These are phyloP conservation scores for Magallana gigas DNA, from an alignment of 1,140 invertebrate genomes.

Conservation along the genomic window DNA sequence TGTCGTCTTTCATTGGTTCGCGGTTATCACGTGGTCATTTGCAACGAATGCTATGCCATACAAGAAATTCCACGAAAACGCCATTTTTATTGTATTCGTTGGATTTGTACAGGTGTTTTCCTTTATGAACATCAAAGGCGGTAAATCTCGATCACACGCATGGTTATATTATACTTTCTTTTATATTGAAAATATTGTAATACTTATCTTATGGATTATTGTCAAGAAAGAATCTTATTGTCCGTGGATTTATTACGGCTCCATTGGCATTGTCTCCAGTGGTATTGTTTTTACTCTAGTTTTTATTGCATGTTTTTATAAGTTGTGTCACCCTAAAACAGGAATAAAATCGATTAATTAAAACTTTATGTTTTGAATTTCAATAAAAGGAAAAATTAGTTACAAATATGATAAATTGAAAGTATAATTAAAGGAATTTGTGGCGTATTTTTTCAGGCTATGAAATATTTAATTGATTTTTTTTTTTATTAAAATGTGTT, in stretches of 20 bases:
- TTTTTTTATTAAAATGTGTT: too few relatives aligned
- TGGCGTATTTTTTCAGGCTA: too few relatives aligned
- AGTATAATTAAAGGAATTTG: too few relatives aligned
- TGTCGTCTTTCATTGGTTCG: constrained; percentile 19
- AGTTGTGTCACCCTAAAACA: constrained; percentile 32
- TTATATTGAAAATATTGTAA: constrained; percentile 20
- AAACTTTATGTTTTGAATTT: background rate
- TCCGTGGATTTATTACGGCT: constrained; percentile 16
- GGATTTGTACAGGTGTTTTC: constrained; percentile 40
- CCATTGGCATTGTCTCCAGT: background rate
- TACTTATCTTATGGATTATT: constrained; percentile 15
- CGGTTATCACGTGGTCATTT: constrained; percentile 25
- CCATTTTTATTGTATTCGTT: constrained; percentile 1
- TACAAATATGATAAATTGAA: too few relatives aligned
- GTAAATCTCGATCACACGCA: constrained; percentile 30
- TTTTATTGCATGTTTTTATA: constrained; percentile 35
- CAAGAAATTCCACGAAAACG: constrained; percentile 4
- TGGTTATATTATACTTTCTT: constrained; percentile 2
- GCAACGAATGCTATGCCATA: constrained; percentile 7
- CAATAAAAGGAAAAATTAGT: too few relatives aligned
- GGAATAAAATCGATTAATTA: background rate
- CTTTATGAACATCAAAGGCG: constrained; percentile 14
- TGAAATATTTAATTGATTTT: too few relatives aligned
- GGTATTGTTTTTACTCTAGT: background rate
- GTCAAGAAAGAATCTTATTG: background rate